Conservation (phyloP, 1,140 invertebrate species). For the Cotesia glomerata region DNA sequence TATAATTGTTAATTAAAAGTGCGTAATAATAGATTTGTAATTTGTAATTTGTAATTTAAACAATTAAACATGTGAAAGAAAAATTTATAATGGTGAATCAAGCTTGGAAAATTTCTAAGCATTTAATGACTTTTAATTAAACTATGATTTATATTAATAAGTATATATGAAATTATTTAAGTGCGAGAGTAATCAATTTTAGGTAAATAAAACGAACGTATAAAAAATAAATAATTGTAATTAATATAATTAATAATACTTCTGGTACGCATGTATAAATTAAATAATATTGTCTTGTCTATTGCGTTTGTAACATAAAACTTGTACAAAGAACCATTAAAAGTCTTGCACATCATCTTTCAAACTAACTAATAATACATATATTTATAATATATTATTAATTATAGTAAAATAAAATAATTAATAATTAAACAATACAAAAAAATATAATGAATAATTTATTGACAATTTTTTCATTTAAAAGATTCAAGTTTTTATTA, state of each 20-base stretch:
- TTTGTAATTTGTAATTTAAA: constrained; percentile 20
- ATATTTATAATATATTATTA: not conserved
- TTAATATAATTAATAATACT: not conserved
- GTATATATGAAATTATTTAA: not conserved
- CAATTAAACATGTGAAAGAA: not conserved
- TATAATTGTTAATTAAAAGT: constrained; percentile 41
- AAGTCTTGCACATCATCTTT: constrained; percentile 45
- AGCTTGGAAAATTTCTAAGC: no score
- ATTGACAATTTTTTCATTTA: not conserved
- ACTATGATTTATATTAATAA: no score
- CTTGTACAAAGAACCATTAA: constrained; percentile 63
- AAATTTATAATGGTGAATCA: not conserved
- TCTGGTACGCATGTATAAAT: not conserved
- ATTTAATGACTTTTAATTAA: not conserved
- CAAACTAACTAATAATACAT: not conserved
- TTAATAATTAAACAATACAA: not conserved
- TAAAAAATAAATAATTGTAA: not conserved
- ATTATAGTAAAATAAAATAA: not conserved
- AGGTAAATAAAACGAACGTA: not conserved
- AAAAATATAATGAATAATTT: no score
- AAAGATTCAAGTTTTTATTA: no score
- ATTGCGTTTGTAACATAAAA: constrained; percentile 61
- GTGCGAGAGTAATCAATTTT: not conserved
- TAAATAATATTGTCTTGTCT: constrained; percentile 50
- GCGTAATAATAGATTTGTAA: constrained; percentile 43